Conservation (phyloP, 1,140 invertebrate genomes). For the Cotesia chilonis region DNA sequence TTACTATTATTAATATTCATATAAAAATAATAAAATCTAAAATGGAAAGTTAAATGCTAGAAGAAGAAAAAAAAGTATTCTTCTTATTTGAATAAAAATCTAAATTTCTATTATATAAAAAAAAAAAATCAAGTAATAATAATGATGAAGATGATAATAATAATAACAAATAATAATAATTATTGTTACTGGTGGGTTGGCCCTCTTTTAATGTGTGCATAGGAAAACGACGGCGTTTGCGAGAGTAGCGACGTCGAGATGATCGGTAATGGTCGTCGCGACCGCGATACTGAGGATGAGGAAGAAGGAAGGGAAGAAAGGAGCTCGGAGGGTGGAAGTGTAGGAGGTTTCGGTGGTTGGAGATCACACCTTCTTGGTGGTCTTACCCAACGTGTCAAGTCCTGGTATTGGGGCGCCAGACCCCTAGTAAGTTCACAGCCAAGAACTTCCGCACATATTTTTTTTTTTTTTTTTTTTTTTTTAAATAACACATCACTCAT, state of each 20-base stretch:
- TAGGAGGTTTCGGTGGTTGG: constrained; percentile 90
- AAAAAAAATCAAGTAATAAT: no score
- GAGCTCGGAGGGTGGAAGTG: constrained; percentile 64
- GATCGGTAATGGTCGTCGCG: constrained; percentile 62
- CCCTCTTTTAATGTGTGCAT: constrained; percentile 43
- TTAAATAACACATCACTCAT: background rate
- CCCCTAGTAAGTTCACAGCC: constrained; percentile 83
- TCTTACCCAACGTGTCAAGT: constrained; percentile 92
- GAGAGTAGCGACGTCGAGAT: constrained; percentile 66
- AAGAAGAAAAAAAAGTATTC: no score
- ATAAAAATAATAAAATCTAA: no score
- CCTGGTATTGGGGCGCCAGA: constrained; percentile 91
- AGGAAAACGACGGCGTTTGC: constrained; percentile 64
- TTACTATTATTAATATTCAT: no score
- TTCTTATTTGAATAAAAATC: no score
- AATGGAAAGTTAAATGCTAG: no score
- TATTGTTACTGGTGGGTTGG: constrained; percentile 46
- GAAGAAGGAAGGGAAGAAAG: constrained; percentile 64
- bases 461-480: constrained; percentile 34
- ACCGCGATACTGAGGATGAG: constrained; percentile 64
- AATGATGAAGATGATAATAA: constrained; percentile 26
- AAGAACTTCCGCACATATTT: constrained; percentile 39
- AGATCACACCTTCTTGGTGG: constrained; percentile 85
- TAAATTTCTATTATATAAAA: no score
- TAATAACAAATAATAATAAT: constrained; percentile 45